phyloP scores from a whole-genome alignment of 2,797 vertebrate species.

The Bradypus variegatus region DNA sequence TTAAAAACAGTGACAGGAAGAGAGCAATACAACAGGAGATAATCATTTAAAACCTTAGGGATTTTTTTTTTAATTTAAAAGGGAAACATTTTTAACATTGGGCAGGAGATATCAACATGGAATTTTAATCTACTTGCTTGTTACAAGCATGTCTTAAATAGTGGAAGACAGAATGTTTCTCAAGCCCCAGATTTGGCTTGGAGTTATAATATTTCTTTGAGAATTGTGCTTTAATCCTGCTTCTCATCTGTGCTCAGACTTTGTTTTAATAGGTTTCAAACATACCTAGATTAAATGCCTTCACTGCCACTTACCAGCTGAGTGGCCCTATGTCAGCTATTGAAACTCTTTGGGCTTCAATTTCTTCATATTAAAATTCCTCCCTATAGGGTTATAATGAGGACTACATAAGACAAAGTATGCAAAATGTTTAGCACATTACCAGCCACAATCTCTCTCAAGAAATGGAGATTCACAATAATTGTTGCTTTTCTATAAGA shows the following conservation, averaged over 20 bases:
- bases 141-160: neutral
- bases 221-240: neutral
- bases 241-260: neutral
- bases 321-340: neutral
- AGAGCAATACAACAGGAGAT: slow-evolving; percentile 10
- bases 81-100: slow-evolving; percentile 21
- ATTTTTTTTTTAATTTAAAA: slow-evolving; percentile 1
- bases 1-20: slow-evolving; percentile 38
- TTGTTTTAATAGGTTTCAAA: neutral
- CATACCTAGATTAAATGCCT: neutral
- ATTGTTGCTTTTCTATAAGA: too few species aligned
- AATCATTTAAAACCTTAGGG: neutral
- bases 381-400: neutral
- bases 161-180: neutral
- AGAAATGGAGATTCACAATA: too few species aligned
- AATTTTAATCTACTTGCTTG: neutral
- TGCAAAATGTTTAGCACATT: neutral
- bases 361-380: neutral
- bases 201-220: neutral
- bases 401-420: neutral
- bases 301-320: neutral
- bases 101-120: neutral
- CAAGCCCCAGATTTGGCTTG: neutral
- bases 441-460: neutral
- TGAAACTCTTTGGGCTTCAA: neutral